Evolutionary conservation across 2,113 vertebrate species (phyloP).

Genomic region (Ariopsis seemanni): DNA sequence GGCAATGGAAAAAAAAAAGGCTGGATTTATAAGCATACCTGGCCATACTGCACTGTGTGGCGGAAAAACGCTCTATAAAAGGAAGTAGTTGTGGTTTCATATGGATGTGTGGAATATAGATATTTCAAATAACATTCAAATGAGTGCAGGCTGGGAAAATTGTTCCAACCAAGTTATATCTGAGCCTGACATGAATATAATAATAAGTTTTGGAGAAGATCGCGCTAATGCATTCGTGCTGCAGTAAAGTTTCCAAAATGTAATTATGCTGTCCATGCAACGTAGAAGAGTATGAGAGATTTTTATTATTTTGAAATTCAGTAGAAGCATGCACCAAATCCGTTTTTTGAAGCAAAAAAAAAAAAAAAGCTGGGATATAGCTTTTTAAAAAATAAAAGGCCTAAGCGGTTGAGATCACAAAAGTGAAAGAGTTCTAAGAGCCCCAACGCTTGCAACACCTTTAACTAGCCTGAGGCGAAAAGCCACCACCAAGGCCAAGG

Average conservation of each 20-base stretch:
- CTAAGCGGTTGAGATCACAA: too few relatives aligned
- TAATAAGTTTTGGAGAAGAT: not conserved
- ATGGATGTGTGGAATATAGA: not conserved
- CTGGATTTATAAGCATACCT: not conserved
- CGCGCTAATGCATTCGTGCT: not conserved
- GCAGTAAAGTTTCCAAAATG: not conserved
- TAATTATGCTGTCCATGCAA: not conserved
- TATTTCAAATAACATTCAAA: not conserved
- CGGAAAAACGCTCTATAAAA: not conserved
- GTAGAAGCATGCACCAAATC: not conserved
- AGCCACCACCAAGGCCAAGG: slow-evolving; percentile 53
- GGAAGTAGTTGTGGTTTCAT: not conserved
- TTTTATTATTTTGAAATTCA: not conserved
- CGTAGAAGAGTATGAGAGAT: not conserved
- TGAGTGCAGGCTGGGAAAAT: not conserved
- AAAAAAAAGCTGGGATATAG: not conserved
- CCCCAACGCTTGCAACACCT: slow-evolving; percentile 24
- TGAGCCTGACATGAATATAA: not conserved
- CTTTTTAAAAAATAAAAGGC: not conserved
- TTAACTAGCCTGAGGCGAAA: slow-evolving; percentile 47
- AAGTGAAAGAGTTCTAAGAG: not conserved
- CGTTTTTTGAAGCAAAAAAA: not conserved
- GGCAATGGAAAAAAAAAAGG: not conserved
- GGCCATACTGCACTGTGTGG: not conserved
- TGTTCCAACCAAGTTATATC: not conserved